Conservation (phyloP, 2,888 invertebrate genomes). For the Apeira syringaria region DNA sequence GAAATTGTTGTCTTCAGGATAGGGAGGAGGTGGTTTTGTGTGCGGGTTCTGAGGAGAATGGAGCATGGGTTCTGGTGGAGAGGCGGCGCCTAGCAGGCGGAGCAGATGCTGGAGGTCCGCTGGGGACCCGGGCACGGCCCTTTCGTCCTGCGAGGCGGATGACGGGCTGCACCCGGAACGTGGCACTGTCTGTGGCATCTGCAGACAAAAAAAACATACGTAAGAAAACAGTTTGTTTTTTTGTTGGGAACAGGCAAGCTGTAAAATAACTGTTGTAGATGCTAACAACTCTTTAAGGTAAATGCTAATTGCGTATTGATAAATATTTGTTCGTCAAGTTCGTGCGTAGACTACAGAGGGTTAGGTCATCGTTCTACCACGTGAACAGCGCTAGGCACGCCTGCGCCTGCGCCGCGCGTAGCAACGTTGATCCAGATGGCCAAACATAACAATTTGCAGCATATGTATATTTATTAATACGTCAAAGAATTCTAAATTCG, state of each 20-base stretch:
- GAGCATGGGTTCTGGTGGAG: slow-evolving; percentile 76
- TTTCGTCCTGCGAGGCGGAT: slow-evolving; percentile 88
- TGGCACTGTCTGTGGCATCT: slow-evolving; percentile 94
- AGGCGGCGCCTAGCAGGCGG: slow-evolving; percentile 75
- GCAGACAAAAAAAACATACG: slow-evolving; percentile 53
- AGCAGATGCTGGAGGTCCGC: slow-evolving; percentile 75
- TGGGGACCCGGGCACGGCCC: slow-evolving; percentile 82
- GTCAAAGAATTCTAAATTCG: slow-evolving; percentile 52
- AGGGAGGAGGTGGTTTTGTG: slow-evolving; percentile 72
- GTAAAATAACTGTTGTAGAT: background rate
- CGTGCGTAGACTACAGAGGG: slow-evolving; percentile 15
- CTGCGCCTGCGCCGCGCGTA: slow-evolving; percentile 29
- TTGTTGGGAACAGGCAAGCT: background rate
- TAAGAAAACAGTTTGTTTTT: too few species aligned
- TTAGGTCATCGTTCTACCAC: slow-evolving; percentile 42
- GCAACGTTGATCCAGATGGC: slow-evolving; percentile 56
- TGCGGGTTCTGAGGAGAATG: slow-evolving; percentile 72
- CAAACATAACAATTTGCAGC: slow-evolving; percentile 39
- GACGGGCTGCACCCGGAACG: slow-evolving; percentile 90
- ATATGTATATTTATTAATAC: slow-evolving; percentile 51
- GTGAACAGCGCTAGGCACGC: slow-evolving; percentile 33
- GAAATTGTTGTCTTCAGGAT: slow-evolving; percentile 69
- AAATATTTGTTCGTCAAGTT: slow-evolving; percentile 26
- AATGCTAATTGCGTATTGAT: slow-evolving; percentile 3
- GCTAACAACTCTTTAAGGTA: background rate